phyloP scores from a whole-genome alignment of 2,888 invertebrate species.

The Brachyopa scutellaris region DNA sequence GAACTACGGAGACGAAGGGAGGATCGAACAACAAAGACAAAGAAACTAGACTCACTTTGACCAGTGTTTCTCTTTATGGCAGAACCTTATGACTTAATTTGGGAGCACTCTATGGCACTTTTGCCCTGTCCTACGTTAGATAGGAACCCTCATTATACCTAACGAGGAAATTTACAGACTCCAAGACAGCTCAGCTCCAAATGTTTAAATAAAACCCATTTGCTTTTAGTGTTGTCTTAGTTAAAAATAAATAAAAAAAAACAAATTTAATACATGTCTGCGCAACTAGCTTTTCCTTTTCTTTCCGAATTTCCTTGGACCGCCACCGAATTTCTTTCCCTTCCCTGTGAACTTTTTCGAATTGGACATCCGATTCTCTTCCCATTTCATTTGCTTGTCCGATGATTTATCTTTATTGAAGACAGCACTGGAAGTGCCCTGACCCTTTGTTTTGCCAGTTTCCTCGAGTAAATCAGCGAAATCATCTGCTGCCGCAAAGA shows the following conservation, averaged over 20 bases:
- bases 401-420: constrained; percentile 90
- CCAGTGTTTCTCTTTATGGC: too few species aligned
- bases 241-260: neutral
- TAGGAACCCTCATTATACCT: too few species aligned
- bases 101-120: too few species aligned
- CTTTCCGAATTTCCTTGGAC: constrained; percentile 54
- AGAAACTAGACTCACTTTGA: too few species aligned
- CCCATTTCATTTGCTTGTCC: constrained; percentile 91
- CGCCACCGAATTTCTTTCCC: constrained; percentile 56
- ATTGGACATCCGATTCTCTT: constrained; percentile 84
- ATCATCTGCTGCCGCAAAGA: constrained; percentile 94
- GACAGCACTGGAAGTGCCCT: constrained; percentile 87
- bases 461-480: constrained; percentile 94
- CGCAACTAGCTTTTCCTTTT: constrained; percentile 49
- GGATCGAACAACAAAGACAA: too few species aligned
- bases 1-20: too few species aligned
- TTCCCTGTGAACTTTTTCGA: constrained; percentile 77
- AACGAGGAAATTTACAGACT: too few species aligned
- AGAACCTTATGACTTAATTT: too few species aligned
- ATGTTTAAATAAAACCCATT: neutral
- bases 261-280: too few species aligned
- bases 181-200: too few species aligned
- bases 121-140: too few species aligned
- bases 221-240: neutral
- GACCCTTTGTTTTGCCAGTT: constrained; percentile 86